phyloP scores from a whole-genome alignment of 2,113 vertebrate species.

The Catharus fuscescens region DNA sequence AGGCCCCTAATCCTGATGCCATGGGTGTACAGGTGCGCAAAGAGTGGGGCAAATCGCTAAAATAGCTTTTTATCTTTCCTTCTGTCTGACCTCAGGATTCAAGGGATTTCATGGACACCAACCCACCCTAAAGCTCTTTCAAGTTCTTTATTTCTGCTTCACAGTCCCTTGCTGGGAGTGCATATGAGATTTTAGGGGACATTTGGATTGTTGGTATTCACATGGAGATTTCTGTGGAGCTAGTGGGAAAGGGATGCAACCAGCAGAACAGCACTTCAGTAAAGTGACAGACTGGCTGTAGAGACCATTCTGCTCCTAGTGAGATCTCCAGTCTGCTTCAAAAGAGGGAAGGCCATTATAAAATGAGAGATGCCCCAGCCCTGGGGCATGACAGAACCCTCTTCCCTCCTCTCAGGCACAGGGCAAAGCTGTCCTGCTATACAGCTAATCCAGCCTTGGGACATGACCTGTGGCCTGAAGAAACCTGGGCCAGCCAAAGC shows the following conservation, averaged over 20 bases:
- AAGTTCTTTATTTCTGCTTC: neutral
- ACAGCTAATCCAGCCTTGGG: neutral
- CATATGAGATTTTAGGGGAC: neutral
- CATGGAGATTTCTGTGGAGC: neutral
- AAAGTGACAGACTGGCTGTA: neutral
- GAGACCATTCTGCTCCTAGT: neutral
- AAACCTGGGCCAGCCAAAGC: neutral
- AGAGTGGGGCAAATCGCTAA: fast-evolving
- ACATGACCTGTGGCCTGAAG: neutral
- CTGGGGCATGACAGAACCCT: neutral
- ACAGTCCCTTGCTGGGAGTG: neutral
- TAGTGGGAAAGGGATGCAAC: neutral
- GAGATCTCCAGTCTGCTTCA: neutral
- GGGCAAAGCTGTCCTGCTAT: neutral
- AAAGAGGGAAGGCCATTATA: neutral
- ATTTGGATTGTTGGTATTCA: neutral
- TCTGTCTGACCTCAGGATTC: neutral
- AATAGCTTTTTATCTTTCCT: neutral
- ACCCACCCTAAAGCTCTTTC: fast-evolving
- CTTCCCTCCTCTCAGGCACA: neutral
- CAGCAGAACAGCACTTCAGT: neutral
- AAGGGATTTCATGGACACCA: neutral
- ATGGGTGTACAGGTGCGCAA: fast-evolving
- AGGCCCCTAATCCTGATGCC: neutral
- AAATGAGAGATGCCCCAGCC: neutral